A percentile compares a stretch with the other conserved stretches of the same genome.
Evolutionary conservation across 2,888 invertebrate species (phyloP).

Genomic region (Lampropteryx suffumata): DNA sequence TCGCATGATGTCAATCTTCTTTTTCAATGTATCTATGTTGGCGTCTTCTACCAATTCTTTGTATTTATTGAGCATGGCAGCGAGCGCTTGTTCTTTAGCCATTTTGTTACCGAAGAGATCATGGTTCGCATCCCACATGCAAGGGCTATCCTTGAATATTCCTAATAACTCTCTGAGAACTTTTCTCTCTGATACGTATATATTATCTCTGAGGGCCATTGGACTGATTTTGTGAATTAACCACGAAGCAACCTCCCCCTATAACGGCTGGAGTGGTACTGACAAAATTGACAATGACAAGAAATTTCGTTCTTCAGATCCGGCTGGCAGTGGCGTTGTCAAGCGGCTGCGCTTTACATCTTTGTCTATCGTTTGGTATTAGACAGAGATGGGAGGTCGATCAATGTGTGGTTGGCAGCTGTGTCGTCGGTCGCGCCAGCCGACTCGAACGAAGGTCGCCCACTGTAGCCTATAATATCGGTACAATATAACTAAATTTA

Average conservation of each 20-base stretch:
- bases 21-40: constrained; percentile 7
- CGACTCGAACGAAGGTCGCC: background rate
- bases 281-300: constrained; percentile 4
- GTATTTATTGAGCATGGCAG: constrained; percentile 1
- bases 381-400: background rate
- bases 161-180: constrained; percentile 7
- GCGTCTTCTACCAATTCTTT: background rate
- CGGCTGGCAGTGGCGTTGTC: background rate
- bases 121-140: constrained; percentile 5
- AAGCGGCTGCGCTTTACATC: constrained; percentile 1
- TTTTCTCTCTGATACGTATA: constrained; percentile 11
- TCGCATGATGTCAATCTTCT: constrained; percentile 7
- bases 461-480: no score
- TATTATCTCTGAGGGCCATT: no score
- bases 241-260: background rate
- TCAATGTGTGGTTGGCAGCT: background rate
- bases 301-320: background rate
- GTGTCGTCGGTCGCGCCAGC: background rate
- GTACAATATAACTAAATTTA: no score
- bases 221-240: no score
- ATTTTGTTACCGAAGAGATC: background rate
- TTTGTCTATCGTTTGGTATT: background rate
- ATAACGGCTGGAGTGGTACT: constrained; percentile 5
- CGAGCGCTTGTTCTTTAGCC: background rate
- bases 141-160: constrained; percentile 7